Conservation (phyloP, 2,797 vertebrate species). For the Podarcis siculus region DNA sequence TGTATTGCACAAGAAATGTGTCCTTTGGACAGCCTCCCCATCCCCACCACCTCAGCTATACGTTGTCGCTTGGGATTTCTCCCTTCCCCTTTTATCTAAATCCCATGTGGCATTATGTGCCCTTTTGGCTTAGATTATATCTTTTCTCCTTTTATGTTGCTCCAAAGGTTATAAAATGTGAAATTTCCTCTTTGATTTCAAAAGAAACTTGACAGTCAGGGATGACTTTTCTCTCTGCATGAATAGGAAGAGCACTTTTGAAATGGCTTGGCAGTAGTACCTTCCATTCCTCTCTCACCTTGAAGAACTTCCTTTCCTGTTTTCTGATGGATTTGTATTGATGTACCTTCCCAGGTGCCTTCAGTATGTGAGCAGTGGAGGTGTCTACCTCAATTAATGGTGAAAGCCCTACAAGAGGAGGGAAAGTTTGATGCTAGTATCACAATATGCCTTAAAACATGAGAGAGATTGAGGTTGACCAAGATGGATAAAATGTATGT, state of each 20-base stretch:
- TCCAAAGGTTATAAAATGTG: background rate
- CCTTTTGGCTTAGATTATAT: conserved; percentile 32
- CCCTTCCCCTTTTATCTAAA: background rate
- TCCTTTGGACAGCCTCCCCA: background rate
- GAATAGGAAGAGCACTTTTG: background rate
- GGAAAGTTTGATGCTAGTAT: conserved; percentile 17
- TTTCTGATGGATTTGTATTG: background rate
- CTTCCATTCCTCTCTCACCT: background rate
- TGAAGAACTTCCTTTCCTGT: background rate
- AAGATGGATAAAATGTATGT: background rate
- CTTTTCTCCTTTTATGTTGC: background rate
- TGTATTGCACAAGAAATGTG: background rate
- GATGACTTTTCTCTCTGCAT: background rate
- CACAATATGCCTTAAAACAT: conserved; percentile 62
- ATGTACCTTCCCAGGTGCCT: conserved; percentile 34
- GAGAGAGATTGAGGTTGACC: background rate
- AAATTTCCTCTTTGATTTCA: conserved; percentile 23
- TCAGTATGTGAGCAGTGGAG: conserved; percentile 40
- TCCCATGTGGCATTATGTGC: conserved; percentile 20
- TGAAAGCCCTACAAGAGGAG: background rate
- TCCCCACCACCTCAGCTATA: background rate
- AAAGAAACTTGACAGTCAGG: rapidly evolving
- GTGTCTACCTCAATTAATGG: conserved; percentile 1
- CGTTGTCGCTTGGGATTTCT: too few relatives aligned
- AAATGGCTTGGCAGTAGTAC: background rate